Evolutionary conservation across 2,797 vertebrate species (phyloP).

Genomic region (Taenioides sp.): DNA sequence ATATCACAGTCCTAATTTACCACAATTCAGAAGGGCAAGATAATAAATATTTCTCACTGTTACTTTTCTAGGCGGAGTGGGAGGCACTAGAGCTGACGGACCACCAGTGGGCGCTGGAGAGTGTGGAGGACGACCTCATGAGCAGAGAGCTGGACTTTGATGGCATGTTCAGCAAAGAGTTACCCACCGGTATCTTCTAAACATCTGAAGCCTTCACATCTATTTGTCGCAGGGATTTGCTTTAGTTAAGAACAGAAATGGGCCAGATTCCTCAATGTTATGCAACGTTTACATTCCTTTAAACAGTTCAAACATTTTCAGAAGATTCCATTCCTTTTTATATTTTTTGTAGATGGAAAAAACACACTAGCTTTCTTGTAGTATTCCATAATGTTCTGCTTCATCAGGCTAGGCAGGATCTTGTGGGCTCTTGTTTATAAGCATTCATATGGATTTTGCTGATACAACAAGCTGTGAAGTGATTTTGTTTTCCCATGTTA

Average conservation of each 20-base stretch:
- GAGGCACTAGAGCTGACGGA: slow-evolving; percentile 96
- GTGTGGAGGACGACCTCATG: slow-evolving; percentile 96
- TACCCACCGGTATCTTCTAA: slow-evolving; percentile 96
- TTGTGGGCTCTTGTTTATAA: slow-evolving; percentile 30
- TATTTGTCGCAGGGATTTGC: slow-evolving; percentile 43
- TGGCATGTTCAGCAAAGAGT: slow-evolving; percentile 96
- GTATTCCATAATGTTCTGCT: slow-evolving; percentile 32
- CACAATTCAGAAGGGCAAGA: not conserved
- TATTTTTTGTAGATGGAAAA: slow-evolving; percentile 32
- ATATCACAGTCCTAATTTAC: not conserved
- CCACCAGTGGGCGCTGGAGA: slow-evolving; percentile 97
- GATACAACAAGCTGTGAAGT: slow-evolving; percentile 47
- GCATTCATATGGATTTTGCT: slow-evolving; percentile 46
- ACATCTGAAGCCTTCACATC: slow-evolving; percentile 38
- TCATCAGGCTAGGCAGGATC: slow-evolving; percentile 26
- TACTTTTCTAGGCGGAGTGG: slow-evolving; percentile 89
- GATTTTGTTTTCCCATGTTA: slow-evolving; percentile 24
- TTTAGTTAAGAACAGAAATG: slow-evolving; percentile 39
- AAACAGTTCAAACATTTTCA: slow-evolving; percentile 39
- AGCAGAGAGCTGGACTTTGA: slow-evolving; percentile 94
- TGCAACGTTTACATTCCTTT: slow-evolving; percentile 67
- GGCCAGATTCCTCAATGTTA: slow-evolving; percentile 55
- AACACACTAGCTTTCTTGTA: slow-evolving; percentile 40
- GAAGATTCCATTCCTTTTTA: slow-evolving; percentile 40
- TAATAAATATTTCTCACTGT: slow-evolving; percentile 7